phyloP scores from a whole-genome alignment of 2,888 invertebrate species.

The Drosophila subsilvestris region DNA sequence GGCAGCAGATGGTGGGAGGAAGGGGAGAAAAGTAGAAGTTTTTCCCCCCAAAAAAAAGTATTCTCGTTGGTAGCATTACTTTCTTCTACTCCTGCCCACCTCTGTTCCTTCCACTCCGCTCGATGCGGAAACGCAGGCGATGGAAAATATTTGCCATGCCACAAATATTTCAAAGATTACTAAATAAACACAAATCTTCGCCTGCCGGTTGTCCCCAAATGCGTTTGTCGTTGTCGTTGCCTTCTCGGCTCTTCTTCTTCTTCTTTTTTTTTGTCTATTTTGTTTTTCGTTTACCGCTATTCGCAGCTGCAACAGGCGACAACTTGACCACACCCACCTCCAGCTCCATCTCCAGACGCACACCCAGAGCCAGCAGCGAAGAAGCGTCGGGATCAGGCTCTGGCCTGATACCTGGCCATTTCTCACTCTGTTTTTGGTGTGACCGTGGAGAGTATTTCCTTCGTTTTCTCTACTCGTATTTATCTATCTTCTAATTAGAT shows the following conservation, averaged over 20 bases:
- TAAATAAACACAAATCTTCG: conserved; percentile 77
- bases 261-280: conserved; percentile 30
- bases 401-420: conserved; percentile 5
- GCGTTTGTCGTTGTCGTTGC: conserved; percentile 30
- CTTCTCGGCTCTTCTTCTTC: background rate
- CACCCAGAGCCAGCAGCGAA: background rate
- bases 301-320: conserved; percentile 48
- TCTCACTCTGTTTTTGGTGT: conserved; percentile 35
- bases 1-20: conserved; percentile 31
- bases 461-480: conserved; percentile 33
- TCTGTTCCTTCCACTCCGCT: conserved; percentile 7
- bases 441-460: background rate
- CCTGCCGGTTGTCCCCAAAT: conserved; percentile 52
- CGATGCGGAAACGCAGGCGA: conserved; percentile 66
- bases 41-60: conserved; percentile 55
- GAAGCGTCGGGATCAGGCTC: background rate
- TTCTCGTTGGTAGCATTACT: conserved; percentile 59
- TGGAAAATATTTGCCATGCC: conserved; percentile 76
- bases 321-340: conserved; percentile 41
- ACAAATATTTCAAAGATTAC: conserved; percentile 79
- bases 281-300: conserved; percentile 61
- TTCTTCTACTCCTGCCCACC: conserved; percentile 30
- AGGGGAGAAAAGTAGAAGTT: conserved; percentile 78
- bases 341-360: background rate
- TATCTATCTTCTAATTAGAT: conserved; percentile 44